A percentile compares a stretch with the other conserved stretches of the same genome.
phyloP scores from a whole-genome alignment of 2,113 vertebrate genomes.

The Rousettus leschenaultii region DNA sequence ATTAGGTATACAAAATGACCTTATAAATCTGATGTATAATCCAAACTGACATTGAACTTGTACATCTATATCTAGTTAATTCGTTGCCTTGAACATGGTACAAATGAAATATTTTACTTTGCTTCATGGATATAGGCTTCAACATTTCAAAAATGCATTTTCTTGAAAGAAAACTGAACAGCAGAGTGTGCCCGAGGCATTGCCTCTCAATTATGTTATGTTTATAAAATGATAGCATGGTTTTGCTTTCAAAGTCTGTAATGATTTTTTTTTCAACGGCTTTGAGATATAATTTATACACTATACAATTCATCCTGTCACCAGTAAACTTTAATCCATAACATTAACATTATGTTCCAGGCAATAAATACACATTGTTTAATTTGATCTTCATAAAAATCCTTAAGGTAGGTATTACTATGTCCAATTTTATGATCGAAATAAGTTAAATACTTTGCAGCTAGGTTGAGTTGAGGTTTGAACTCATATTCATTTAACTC shows the following conservation, averaged over 20 bases:
- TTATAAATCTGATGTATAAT: not conserved
- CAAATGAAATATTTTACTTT: not conserved
- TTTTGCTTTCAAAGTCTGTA: not conserved
- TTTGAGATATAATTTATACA: not conserved
- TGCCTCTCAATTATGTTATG: not conserved
- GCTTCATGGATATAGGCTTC: not conserved
- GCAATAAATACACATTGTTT: constrained; percentile 17
- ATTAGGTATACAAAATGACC: not conserved
- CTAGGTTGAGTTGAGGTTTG: not conserved
- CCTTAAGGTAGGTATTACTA: not conserved
- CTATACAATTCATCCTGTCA: not conserved
- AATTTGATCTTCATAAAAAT: constrained; percentile 33
- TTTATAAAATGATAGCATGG: not conserved
- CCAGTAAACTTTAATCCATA: not conserved
- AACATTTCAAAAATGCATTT: not conserved
- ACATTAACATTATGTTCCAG: not conserved
- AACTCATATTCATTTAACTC: not conserved
- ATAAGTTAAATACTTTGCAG: not conserved
- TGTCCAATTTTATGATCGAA: not conserved
- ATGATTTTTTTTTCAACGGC: not conserved
- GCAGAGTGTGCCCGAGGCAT: not conserved
- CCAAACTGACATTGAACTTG: not conserved
- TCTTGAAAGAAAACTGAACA: not conserved
- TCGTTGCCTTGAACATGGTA: not conserved
- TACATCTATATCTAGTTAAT: not conserved